phyloP scores from a whole-genome alignment of 2,113 vertebrate species.

The Brienomyrus brachyistius region DNA sequence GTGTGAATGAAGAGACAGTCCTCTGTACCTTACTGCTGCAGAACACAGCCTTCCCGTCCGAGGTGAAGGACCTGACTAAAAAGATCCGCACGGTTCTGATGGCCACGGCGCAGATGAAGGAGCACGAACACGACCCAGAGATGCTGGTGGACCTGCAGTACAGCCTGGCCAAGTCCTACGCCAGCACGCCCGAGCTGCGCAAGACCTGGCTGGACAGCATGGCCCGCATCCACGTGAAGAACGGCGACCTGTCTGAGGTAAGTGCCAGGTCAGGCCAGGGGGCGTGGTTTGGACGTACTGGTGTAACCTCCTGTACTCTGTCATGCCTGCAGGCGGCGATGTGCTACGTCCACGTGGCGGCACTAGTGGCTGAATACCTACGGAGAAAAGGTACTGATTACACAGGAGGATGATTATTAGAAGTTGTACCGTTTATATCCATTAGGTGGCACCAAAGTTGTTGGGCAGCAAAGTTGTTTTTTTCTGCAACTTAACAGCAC shows the following conservation, averaged over 20 bases:
- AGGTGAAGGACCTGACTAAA: conserved; percentile 95
- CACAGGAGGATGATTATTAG: neutral
- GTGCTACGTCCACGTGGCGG: conserved; percentile 91
- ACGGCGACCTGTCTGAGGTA: conserved; percentile 93
- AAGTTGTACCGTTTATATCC: neutral
- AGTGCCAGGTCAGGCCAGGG: neutral
- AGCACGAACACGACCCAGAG: conserved; percentile 93
- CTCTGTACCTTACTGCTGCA: conserved; percentile 35
- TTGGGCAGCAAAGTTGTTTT: neutral
- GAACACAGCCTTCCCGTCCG: conserved; percentile 92
- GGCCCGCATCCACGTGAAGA: conserved; percentile 96
- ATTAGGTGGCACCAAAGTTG: neutral
- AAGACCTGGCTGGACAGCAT: conserved; percentile 99
- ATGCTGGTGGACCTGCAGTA: conserved; percentile 99
- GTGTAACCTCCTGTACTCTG: neutral
- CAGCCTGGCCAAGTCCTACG: conserved; percentile 94
- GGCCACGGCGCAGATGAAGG: conserved; percentile 99
- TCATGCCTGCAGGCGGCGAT: conserved; percentile 77
- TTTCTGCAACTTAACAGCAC: neutral
- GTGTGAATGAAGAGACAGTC: neutral
- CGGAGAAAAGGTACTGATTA: conserved; percentile 77
- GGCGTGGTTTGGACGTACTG: no score
- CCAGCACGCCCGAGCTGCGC: conserved; percentile 90
- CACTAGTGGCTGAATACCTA: conserved; percentile 89
- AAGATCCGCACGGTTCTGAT: conserved; percentile 94